Evolutionary conservation across 2,797 vertebrate species (phyloP), one percentile per base, ranked within the genome.

Genomic region (Lophotriccus pileatus): DNA sequence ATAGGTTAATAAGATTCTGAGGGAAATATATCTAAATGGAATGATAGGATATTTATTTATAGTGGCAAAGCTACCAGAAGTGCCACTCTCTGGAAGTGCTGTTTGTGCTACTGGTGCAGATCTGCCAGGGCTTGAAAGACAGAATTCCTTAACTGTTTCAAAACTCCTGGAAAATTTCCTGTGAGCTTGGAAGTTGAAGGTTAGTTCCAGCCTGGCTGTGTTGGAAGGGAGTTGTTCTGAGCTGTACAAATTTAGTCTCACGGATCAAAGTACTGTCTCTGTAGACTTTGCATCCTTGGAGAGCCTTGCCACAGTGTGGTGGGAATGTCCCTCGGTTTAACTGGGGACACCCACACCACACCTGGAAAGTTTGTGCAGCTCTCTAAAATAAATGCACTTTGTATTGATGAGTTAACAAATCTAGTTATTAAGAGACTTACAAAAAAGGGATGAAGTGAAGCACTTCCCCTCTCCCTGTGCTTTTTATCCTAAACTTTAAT

Each of bases 1-100:
- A 28, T 36, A 46, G 36, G 22, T n/a, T 55, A 30, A 27, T 39
- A 67, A 67, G 36, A 49, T 76, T 64, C 23, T 73, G 73, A 53
- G 84, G 46, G 12, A n/a, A 77, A 47, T 53, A 0, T 2, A 7
- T 15, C 12, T n/a, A 0, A 34, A 7, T 81, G 37, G n/a, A 18
- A 36, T 69, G 15, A 1, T 13, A 41, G 6, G 9, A 0, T 59
- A 5, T 83, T 50, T 75, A 11, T 68, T 39, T 84, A 49, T 15
- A 41, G 16, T 53, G 56, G 46, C 43, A 68, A 22, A 72, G 41
- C 6, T 52, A 20, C 3, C n/a, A 32, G 58, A 63, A 43, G 22
- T 47, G 55, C 7, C 34, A 6, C n/a, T 75, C 37, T 32, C 56
- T 58, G 52, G 39, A 41, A 56, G 10, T 43, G 59, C n/a, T 74